phyloP scores from a whole-genome alignment of 2,797 vertebrate species.

The Avahi laniger region DNA sequence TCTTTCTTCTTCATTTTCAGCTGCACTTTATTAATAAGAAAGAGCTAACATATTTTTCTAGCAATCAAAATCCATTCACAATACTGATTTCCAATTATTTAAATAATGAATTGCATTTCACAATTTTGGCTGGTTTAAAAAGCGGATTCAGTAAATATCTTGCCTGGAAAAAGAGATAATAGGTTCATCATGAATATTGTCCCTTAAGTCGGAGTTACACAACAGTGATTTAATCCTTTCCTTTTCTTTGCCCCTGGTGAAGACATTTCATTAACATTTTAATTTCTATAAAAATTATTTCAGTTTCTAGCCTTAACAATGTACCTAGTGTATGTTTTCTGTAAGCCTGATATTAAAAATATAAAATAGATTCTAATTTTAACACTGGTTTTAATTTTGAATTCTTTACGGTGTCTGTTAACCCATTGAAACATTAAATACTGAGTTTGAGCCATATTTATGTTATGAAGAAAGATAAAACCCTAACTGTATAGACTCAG shows the following conservation, averaged over 20 bases:
- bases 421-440: slow-evolving; percentile 30
- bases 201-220: slow-evolving; percentile 45
- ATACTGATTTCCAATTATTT: slow-evolving; percentile 75
- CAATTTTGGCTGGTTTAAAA: slow-evolving; percentile 67
- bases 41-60: slow-evolving; percentile 57
- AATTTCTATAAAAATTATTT: slow-evolving; percentile 38
- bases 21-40: slow-evolving; percentile 67
- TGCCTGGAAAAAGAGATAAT: slow-evolving; percentile 70
- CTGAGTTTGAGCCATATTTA: slow-evolving; percentile 41
- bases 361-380: not conserved
- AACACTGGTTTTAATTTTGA: slow-evolving; percentile 57
- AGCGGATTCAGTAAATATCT: slow-evolving; percentile 69
- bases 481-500: not conserved
- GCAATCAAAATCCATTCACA: slow-evolving; percentile 73
- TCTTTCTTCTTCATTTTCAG: slow-evolving; percentile 65
- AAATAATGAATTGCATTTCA: slow-evolving; percentile 72
- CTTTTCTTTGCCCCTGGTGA: slow-evolving; percentile 50
- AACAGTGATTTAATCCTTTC: slow-evolving; percentile 67
- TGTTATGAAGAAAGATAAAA: slow-evolving; percentile 24
- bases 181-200: slow-evolving; percentile 56
- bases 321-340: slow-evolving; percentile 43
- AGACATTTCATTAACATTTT: slow-evolving; percentile 71
- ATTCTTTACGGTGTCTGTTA: slow-evolving; percentile 54
- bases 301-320: slow-evolving; percentile 56
- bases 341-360: not conserved